Evolutionary conservation across 2,113 vertebrate genomes (phyloP), one percentile per base, ranked within the genome.

Genomic region (Catharus minimus): DNA sequence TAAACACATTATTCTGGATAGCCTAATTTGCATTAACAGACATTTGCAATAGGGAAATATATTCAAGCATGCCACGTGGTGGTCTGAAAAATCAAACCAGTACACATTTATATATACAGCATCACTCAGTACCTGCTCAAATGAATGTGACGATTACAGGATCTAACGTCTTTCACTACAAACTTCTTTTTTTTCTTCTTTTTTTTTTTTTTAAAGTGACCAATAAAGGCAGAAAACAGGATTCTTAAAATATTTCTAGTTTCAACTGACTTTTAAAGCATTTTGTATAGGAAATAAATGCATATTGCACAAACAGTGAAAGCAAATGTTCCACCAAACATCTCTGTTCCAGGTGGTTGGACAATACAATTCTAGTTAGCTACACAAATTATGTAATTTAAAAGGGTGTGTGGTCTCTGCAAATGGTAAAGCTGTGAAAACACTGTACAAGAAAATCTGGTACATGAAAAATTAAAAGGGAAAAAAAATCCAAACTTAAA

Each of bases 61-160:
- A 97, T 97, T 97, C 97, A 98, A 97, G 98, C 98, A 99, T 99
- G 98, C 98, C 98, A 98, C 98, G 98, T 98, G 98, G 98, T 98
- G 98, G 96, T 98, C 97, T 97, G 95, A 98, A 98, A 97, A 98
- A 97, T 98, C 98, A 98, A 98, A 97, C 98, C 98, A 97, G 98
- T 98, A 98, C 97, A 97, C 94, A 97, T 96, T 96, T 95, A 97
- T 98, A 98, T 97, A 97, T 98, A 99, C 98, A 99, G 98, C 97
- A 96, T 98, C 98, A 99, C 98, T 98, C 98, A 98, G 99, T 99
- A 99, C 99, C 99, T 99, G 98, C 98, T 99, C 99, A 99, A 99
- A 99, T 98, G 98, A 98, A 97, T 82, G 99, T 99, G 99, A 98
- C 97, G 96, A 97, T 98, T 98, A 99, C 96, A 98, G 97, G 97